Evolutionary conservation across 2,113 vertebrate species (phyloP).

Genomic region (Setophaga petechia): DNA sequence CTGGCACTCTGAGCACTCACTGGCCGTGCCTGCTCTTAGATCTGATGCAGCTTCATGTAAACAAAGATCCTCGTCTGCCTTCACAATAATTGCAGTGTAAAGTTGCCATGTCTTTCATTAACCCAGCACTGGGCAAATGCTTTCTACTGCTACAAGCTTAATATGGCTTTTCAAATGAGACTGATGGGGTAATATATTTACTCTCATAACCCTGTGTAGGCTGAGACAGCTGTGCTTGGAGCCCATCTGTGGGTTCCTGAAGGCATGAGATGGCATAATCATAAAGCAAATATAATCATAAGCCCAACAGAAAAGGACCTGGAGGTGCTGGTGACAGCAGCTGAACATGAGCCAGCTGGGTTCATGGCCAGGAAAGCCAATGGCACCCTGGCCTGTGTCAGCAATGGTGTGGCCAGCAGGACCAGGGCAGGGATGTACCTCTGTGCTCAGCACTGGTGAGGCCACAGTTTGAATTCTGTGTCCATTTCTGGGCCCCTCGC

Average conservation of each 20-base stretch:
- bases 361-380: not conserved
- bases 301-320: not conserved
- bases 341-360: not conserved
- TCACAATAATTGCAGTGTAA: not conserved
- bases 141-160: not conserved
- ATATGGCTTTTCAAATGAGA: not conserved
- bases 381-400: not conserved
- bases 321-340: not conserved
- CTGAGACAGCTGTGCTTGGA: not conserved
- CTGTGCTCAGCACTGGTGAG: rapidly evolving
- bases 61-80: not conserved
- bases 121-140: not conserved
- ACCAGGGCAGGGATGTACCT: rapidly evolving
- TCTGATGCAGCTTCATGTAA: rapidly evolving
- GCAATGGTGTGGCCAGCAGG: not conserved
- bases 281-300: not conserved
- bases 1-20: not conserved
- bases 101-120: not conserved
- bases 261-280: not conserved
- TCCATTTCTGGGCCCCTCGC: not conserved
- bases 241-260: not conserved
- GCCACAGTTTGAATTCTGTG: rapidly evolving
- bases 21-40: not conserved
- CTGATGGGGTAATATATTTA: not conserved
- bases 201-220: not conserved